A percentile compares a stretch with the other conserved stretches of the same genome.
phyloP scores from a whole-genome alignment of 1,140 invertebrate species.

The Diabrotica virgifera region DNA sequence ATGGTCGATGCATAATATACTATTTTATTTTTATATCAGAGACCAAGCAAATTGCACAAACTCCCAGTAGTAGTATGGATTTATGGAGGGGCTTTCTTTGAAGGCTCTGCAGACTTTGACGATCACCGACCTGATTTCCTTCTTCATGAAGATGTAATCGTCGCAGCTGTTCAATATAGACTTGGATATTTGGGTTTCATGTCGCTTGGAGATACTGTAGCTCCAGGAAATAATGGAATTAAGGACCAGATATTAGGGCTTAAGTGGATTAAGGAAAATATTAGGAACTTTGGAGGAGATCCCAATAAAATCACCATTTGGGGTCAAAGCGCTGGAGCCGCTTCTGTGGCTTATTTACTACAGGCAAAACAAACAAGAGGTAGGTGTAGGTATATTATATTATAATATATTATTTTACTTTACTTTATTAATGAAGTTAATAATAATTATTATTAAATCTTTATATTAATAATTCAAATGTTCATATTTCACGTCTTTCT shows the following conservation, averaged over 20 bases:
- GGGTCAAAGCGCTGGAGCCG: conserved; percentile 67
- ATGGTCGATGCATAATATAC: no score
- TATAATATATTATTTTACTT: no score
- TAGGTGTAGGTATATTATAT: not conserved
- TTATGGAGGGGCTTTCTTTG: conserved; percentile 69
- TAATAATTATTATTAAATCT: no score
- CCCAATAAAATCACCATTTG: conserved; percentile 62
- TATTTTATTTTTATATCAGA: not conserved
- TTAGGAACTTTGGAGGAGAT: conserved; percentile 70
- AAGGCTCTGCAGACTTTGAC: conserved; percentile 59
- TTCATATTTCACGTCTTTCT: no score
- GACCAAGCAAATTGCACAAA: conserved; percentile 17
- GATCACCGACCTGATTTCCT: conserved; percentile 65
- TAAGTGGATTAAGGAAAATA: conserved; percentile 68
- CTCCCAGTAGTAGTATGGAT: conserved; percentile 58
- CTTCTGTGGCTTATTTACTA: conserved; percentile 61
- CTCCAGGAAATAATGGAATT: conserved; percentile 65
- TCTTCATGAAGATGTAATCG: conserved; percentile 62
- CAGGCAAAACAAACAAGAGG: conserved; percentile 62
- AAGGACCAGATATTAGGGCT: conserved; percentile 71
- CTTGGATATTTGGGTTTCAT: conserved; percentile 59
- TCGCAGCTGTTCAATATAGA: conserved; percentile 70
- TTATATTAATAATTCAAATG: no score
- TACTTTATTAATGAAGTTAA: no score
- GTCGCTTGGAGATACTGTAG: conserved; percentile 50